phyloP scores from a whole-genome alignment of 2,113 vertebrate species.

The Cephalophus harveyi region DNA sequence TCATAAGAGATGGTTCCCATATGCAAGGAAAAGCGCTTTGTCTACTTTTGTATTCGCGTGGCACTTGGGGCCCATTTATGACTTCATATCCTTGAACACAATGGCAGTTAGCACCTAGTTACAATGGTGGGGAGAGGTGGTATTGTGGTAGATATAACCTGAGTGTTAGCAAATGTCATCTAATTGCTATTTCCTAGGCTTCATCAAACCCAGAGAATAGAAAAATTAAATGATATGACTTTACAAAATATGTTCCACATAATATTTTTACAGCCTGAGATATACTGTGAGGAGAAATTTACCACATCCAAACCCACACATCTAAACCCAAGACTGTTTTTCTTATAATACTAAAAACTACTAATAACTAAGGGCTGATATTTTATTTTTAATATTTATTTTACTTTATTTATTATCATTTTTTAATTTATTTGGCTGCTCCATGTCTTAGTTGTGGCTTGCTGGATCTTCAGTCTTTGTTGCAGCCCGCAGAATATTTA shows the following conservation, averaged over 20 bases:
- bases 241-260: background rate
- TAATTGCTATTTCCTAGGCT: constrained; percentile 38
- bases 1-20: constrained; percentile 73
- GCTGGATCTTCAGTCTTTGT: background rate
- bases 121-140: constrained; percentile 61
- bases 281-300: background rate
- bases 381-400: background rate
- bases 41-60: constrained; percentile 68
- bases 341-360: background rate
- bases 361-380: background rate
- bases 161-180: constrained; percentile 58
- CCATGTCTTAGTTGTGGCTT: background rate
- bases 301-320: background rate
- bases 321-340: background rate
- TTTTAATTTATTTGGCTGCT: background rate
- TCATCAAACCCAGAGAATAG: background rate
- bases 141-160: constrained; percentile 69
- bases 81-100: constrained; percentile 71
- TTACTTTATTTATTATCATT: background rate
- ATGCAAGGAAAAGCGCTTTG: constrained; percentile 62
- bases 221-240: background rate
- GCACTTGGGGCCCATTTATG: constrained; percentile 72
- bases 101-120: constrained; percentile 70
- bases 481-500: background rate
- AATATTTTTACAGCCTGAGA: background rate